These are phyloP conservation scores for Limnephilus marmoratus DNA, from an alignment of 2,888 invertebrate genomes.

Conservation along the genomic window DNA sequence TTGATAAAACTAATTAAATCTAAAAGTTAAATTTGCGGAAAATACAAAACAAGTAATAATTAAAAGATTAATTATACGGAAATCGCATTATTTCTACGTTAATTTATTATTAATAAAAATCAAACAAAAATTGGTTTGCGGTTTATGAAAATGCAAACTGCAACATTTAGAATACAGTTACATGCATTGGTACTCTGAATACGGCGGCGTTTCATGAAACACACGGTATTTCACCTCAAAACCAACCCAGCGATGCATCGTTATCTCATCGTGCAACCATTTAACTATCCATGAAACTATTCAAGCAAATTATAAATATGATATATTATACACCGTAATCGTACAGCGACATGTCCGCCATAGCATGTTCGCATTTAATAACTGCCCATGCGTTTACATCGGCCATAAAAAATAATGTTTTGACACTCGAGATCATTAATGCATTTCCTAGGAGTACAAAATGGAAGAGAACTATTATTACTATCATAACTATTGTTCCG, in stretches of 20 bases:
- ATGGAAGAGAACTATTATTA: background rate
- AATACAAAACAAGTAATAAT: no score
- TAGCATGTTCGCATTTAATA: background rate
- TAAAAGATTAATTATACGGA: no score
- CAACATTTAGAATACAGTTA: background rate
- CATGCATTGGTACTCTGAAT: background rate
- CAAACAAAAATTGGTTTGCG: background rate
- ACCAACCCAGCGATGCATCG: background rate
- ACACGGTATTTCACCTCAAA: background rate
- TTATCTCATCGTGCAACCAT: background rate
- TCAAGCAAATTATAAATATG: background rate
- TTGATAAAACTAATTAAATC: no score
- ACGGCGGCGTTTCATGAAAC: background rate
- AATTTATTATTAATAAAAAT: no score
- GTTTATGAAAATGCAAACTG: background rate
- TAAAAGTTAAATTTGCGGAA: no score
- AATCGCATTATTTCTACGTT: no score
- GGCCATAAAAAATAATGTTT: background rate
- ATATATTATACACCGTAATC: background rate
- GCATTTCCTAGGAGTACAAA: background rate
- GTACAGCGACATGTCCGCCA: background rate
- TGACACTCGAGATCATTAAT: background rate
- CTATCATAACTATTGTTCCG: background rate
- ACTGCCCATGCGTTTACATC: background rate
- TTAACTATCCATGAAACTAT: background rate